Base-by-base conservation (phyloP, 2,113 vertebrate genomes). In the Lathamus discolor region DNA sequence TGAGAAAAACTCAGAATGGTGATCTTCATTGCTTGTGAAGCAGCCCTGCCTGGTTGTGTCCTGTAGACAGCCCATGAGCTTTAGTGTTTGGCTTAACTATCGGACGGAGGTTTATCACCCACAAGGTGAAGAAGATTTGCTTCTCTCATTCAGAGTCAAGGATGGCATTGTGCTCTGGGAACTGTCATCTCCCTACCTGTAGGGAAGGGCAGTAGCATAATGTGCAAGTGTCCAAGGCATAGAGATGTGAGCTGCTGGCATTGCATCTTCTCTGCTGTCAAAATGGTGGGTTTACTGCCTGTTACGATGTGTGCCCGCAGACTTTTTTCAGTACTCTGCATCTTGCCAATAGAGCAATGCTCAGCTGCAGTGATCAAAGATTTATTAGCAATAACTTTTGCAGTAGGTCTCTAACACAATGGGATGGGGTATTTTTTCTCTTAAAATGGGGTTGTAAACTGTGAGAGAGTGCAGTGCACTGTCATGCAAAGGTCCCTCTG, bases 171-270 rank as follows among this genome's bases (percentile, higher is more conserved):
- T 1, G 7, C 48, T 70, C 35, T 82, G 76, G 69, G 61, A 67
- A 16, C 28, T 59, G 55, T 28, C 5, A 1, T 68, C n/a, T 86
- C 29, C 52, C 5, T 7, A 18, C 25, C 86, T 59, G 33, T 37
- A 48, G 64, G 76, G 73, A 43, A n/a, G 33, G 43, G 43, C 52
- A 57, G 37, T 59, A 64, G 68, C 8, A 1, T n/a, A 23, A 39
- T 0, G 0, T 43, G 64, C 5, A 1, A 1, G 7, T 41, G 35
- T 86, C 51, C 8, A 1, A n/a, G 46, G 59, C 10, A 1, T 5
- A 59, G 64, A n/a, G 61, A 28, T 83, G 62, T 33, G 59, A 67
- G 25, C 81, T 87, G 63, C 49, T 2, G 2, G 6, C 29, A 41
- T 27, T 64, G 54, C 62, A 61, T 54, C 72, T 35, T 46, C 41